Evolutionary conservation across 2,888 invertebrate species (phyloP), one percentile per base, ranked within the genome.

Genomic region (Aspidiotus destructor): DNA sequence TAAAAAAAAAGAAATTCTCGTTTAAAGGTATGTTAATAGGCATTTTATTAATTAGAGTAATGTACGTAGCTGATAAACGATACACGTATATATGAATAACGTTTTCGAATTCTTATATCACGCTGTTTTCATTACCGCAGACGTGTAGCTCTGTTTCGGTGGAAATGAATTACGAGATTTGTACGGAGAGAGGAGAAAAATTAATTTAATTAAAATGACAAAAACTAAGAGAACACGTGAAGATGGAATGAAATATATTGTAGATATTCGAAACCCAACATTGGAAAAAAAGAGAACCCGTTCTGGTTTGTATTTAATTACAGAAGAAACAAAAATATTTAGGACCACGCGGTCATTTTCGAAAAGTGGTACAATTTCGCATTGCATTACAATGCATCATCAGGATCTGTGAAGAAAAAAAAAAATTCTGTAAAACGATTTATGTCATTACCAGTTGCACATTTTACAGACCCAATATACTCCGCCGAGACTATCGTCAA

Each of bases 31-130:
- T 63, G 63, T 54, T n/a, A 53, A 54, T 28, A 41, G 62, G 52
- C 11, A 28, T 17, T 28, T 28, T 16, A 54, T 54, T 63, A 63
- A 63, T 63, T 63, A 63, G 54, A 48, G 63, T 63, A 63, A 63
- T 63, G 63, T 41, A 53, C 40, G 60, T 16, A 15, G 48, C n/a
- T 48, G 48, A 48, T 48, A 48, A 48, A 48, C n/a, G 48, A n/a
- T 48, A 48, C 48, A 48, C 48, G n/a, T n/a, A n/a, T 48, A 48
- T n/a, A n/a, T 13, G n/a, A 13, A 48, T 48, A 48, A 48, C n/a
- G 6, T 48, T 28, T 48, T 48, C 48, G 48, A 48, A 48, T 48
- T 48, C 48, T n/a, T 48, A n/a, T 48, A 48, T 48, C 48, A 48
- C 48, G 48, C 48, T 48, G 48, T 48, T 48, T 48, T 48, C 28